Evolutionary conservation across 2,113 vertebrate genomes (phyloP).

Genomic region (Nannospalax galili): DNA sequence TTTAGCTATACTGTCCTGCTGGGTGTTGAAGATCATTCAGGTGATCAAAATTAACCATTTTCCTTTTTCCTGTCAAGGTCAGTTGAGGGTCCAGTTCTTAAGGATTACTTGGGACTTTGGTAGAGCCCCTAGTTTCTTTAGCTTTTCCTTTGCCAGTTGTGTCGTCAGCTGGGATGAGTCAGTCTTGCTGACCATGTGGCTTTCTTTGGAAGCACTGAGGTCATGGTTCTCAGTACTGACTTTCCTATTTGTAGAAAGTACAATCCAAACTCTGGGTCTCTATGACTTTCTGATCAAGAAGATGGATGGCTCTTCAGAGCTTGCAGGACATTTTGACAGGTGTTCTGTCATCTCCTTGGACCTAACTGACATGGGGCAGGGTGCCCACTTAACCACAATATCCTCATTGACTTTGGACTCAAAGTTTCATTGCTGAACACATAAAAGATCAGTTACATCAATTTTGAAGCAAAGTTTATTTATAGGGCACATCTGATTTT

Average conservation of each 20-base stretch:
- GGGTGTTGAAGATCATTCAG: background rate
- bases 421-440: background rate
- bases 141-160: background rate
- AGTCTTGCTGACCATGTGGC: background rate
- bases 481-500: no score
- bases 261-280: background rate
- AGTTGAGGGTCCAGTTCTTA: background rate
- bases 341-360: background rate
- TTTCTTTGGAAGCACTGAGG: background rate
- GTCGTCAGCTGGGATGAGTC: background rate
- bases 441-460: background rate
- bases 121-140: background rate
- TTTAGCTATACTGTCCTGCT: background rate
- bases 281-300: background rate
- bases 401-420: background rate
- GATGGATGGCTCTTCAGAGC: background rate
- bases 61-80: background rate
- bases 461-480: no score
- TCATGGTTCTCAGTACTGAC: background rate
- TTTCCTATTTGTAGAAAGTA: background rate
- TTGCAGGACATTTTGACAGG: background rate
- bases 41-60: background rate
- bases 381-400: background rate
- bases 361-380: background rate
- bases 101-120: background rate